Base-by-base conservation (phyloP, 2,113 vertebrate species). In the Choloepus hoffmanni region DNA sequence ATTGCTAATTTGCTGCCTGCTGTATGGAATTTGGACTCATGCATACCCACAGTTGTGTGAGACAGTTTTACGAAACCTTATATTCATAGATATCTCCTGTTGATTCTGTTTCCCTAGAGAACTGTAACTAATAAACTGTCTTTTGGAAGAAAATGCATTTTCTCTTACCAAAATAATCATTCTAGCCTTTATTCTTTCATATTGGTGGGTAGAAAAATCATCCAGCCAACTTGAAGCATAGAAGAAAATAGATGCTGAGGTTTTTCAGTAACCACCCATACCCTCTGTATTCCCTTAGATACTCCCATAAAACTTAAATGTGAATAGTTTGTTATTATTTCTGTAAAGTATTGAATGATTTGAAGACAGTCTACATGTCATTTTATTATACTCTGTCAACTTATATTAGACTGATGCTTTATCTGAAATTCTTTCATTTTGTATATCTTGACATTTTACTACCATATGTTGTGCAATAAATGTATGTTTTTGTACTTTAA, bases 401-500 rank as follows among this genome's bases (percentile, higher is more conserved):
- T 89, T 98, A 98, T 98, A 98, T 98, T 98, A 98, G 98, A 98
- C 97, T 98, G 94, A 98, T 97, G 97, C 98, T 98, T 98, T 98
- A 97, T 99, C 99, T 98, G 98, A 98, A 99, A 98, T 98, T 98
- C 98, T 99, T 98, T 99, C 98, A 99, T 99, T 99, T 98, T 99
- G 98, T 99, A 98, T 99, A 98, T 98, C 98, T 98, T 97, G 98
- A 98, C 98, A 98, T 98, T 99, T 98, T 98, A 98, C 98, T 98
- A 98, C 98, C 98, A 98, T 98, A 98, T 98, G 99, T 98, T 98
- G 98, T 98, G 96, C 98, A 99, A 98, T 98, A 98, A 98, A 99
- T 98, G 98, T 99, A 99, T 99, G 99, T 99, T 99, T 99, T 99
- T 99, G 98, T 99, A 99, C 98, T 99, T 99, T 99, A 98, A 98